Evolutionary conservation across 2,888 invertebrate genomes (phyloP).

Genomic region (Pteria penguin): DNA sequence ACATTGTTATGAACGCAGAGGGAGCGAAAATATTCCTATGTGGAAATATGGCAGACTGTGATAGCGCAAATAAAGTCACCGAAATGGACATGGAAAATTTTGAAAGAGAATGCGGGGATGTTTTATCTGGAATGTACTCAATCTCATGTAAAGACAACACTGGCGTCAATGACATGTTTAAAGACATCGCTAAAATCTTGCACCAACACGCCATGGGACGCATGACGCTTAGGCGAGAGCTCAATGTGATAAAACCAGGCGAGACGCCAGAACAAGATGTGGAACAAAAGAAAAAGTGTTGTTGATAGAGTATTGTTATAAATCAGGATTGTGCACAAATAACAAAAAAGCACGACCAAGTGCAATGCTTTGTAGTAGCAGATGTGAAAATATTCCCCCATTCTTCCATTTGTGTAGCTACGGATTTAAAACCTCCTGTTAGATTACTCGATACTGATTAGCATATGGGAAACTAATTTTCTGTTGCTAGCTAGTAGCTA

Average conservation of each 20-base stretch:
- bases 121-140: slow-evolving; percentile 92
- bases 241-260: slow-evolving; percentile 64
- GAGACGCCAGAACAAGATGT: slow-evolving; percentile 60
- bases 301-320: no score
- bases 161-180: slow-evolving; percentile 94
- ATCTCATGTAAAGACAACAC: slow-evolving; percentile 93
- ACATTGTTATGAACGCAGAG: slow-evolving; percentile 90
- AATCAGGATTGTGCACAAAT: no score
- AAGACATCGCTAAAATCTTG: slow-evolving; percentile 86
- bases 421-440: no score
- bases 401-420: no score
- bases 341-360: no score
- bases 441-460: no score
- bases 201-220: slow-evolving; percentile 65
- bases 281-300: slow-evolving; percentile 61
- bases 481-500: no score
- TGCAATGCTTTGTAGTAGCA: no score
- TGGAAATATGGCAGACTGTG: slow-evolving; percentile 93
- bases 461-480: no score
- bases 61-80: slow-evolving; percentile 85
- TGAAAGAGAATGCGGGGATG: slow-evolving; percentile 91
- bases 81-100: slow-evolving; percentile 94
- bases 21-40: slow-evolving; percentile 97
- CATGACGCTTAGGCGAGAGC: slow-evolving; percentile 68
- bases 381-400: no score